Evolutionary conservation across 2,888 invertebrate species (phyloP), one percentile per base, ranked within the genome.

Genomic region (Yponomeuta plumbellus): DNA sequence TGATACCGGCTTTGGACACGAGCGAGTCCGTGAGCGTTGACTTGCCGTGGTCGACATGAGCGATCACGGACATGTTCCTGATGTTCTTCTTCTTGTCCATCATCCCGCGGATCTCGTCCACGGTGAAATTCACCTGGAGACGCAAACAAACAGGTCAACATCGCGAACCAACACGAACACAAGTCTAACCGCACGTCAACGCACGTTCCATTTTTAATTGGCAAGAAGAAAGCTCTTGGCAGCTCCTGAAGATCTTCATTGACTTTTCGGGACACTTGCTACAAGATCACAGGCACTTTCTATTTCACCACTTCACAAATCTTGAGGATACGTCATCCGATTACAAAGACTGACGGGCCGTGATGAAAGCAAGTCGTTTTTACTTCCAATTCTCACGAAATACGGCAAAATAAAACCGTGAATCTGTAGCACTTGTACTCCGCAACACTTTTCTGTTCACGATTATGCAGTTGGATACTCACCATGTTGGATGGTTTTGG

Each of bases 21-120:
- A 99, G 94, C 72, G 99, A 99, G 93, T 99, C 99, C 69, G 99
- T 99, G 85, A 99, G 92, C 68, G 99, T 99, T 74, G 99, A 99
- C 93, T 99, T 99, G 85, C 99, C 99, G 91, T 99, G 99, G 93
- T 99, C 99, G 75, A 99, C 99, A 92, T 99, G 99, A 80, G 99
- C 99, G 88, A 99, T 99, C 92, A 99, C 99, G 85, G 99, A 99
- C 99, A 99, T 99, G 93, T 99, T 99, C 88, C 99, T 96, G 93
- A 99, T 99, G 90, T 99, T 99, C 93, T 94, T 94, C 94, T 99
- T 99, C 92, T 97, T 97, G 97, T 99, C 99, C 99, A 99, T 99
- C 96, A 99, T 97, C 88, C 84, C 93, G 93, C 99, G 97, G 94
- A 99, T 99, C 94, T 99, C 98, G 94, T 99, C 99, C 93, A 99